Percentiles rank a stretch among this genome's conserved stretches.
phyloP scores from a whole-genome alignment of 2,113 vertebrate genomes.

The Neolamprologus fasciatus region DNA sequence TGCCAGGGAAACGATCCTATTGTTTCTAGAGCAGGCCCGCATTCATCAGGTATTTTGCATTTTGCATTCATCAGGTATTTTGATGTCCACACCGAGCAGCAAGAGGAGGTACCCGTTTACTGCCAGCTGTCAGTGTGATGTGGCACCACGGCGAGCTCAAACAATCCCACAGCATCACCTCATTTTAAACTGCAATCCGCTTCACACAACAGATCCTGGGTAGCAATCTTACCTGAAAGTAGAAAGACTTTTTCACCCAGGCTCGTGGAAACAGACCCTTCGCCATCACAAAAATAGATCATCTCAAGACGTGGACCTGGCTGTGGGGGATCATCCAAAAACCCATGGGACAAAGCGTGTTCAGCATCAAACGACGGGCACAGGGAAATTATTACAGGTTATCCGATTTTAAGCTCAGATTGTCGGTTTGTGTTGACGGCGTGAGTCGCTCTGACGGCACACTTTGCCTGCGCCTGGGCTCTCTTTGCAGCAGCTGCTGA shows the following conservation, averaged over 20 bases:
- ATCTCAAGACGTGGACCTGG: constrained; percentile 76
- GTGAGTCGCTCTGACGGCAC: neutral
- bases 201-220: neutral
- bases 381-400: neutral
- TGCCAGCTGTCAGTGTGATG: constrained; percentile 35
- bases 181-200: neutral
- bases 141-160: neutral
- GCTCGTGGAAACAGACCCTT: constrained; percentile 86
- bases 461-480: constrained; percentile 3
- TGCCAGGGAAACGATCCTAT: neutral
- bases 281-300: constrained; percentile 86
- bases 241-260: constrained; percentile 84
- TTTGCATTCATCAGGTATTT: constrained; percentile 17
- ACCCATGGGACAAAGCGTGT: neutral
- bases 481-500: constrained; percentile 20
- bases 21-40: neutral
- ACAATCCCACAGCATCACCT: neutral
- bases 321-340: constrained; percentile 38
- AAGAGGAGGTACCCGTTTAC: neutral
- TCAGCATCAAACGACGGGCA: neutral
- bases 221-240: constrained; percentile 77
- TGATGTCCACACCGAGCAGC: neutral
- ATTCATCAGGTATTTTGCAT: constrained; percentile 13
- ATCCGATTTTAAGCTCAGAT: neutral
- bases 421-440: neutral